Percentiles rank a stretch among this genome's conserved stretches.
Evolutionary conservation across 2,113 vertebrate species (phyloP).

Genomic region (Ailuropoda melanoleuca): DNA sequence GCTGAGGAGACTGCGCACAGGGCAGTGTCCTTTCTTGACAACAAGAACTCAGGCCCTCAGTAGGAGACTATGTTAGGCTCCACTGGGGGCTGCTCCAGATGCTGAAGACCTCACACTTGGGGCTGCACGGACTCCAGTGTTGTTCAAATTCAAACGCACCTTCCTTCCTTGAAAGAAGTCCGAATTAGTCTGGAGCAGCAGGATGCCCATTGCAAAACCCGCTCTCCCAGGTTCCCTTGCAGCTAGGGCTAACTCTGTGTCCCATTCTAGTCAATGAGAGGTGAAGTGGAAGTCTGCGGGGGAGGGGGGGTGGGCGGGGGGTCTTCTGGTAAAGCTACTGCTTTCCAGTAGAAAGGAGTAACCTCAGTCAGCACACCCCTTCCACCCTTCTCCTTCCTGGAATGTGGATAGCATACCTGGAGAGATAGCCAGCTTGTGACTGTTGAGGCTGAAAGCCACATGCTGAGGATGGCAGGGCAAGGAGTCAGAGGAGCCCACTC

Average conservation of each 20-base stretch:
- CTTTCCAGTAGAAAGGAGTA: neutral
- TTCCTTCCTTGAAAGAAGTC: neutral
- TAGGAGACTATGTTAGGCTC: neutral
- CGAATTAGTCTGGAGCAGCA: neutral
- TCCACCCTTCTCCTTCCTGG: neutral
- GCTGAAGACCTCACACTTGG: neutral
- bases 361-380: neutral
- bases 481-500: neutral
- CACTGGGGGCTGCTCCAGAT: rapidly evolving
- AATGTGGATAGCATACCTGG: neutral
- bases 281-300: neutral
- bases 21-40: neutral
- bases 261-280: neutral
- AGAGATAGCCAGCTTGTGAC: neutral
- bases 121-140: neutral
- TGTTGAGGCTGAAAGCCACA: neutral
- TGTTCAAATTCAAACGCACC: neutral
- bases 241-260: neutral
- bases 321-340: neutral
- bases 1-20: neutral
- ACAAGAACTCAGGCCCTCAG: neutral
- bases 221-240: neutral
- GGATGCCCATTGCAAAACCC: neutral
- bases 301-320: neutral
- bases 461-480: neutral